A percentile compares a stretch with the other conserved stretches of the same genome.
Evolutionary conservation across 1,140 invertebrate species (phyloP).

Genomic region (Oppia nitens): DNA sequence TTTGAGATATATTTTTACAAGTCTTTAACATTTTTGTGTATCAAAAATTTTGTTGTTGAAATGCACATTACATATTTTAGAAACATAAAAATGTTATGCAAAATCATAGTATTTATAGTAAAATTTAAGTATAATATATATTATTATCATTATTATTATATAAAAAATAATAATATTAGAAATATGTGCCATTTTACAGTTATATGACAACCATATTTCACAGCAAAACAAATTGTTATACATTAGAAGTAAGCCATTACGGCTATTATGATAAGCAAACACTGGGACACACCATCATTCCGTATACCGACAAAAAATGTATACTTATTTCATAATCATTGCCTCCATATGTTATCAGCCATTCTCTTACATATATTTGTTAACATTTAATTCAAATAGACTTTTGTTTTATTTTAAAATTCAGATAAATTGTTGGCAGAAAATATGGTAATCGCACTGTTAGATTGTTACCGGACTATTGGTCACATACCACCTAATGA

Average conservation of each 20-base stretch:
- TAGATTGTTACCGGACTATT: constrained; percentile 59
- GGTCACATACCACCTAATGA: constrained; percentile 43
- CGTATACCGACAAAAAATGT: constrained; percentile 80
- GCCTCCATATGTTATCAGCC: too few relatives aligned
- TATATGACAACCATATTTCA: constrained; percentile 41
- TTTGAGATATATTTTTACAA: too few relatives aligned
- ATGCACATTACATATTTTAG: too few relatives aligned
- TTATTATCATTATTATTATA: too few relatives aligned
- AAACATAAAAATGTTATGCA: too few relatives aligned
- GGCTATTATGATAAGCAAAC: constrained; percentile 50
- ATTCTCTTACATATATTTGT: too few relatives aligned
- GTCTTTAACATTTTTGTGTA: too few relatives aligned
- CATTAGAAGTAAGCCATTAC: constrained; percentile 66
- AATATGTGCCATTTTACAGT: constrained; percentile 27
- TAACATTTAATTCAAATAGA: too few relatives aligned
- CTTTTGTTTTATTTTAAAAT: neutral
- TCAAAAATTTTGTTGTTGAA: too few relatives aligned
- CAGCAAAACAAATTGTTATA: constrained; percentile 64
- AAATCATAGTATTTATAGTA: too few relatives aligned
- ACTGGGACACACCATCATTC: constrained; percentile 39
- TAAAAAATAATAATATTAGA: neutral
- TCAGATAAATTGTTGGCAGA: constrained; percentile 48
- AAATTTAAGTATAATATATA: too few relatives aligned
- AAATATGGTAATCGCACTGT: constrained; percentile 51
- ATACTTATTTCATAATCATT: constrained; percentile 45